Conservation (phyloP, 2,888 invertebrate genomes). For the Macroteleia sp. region DNA sequence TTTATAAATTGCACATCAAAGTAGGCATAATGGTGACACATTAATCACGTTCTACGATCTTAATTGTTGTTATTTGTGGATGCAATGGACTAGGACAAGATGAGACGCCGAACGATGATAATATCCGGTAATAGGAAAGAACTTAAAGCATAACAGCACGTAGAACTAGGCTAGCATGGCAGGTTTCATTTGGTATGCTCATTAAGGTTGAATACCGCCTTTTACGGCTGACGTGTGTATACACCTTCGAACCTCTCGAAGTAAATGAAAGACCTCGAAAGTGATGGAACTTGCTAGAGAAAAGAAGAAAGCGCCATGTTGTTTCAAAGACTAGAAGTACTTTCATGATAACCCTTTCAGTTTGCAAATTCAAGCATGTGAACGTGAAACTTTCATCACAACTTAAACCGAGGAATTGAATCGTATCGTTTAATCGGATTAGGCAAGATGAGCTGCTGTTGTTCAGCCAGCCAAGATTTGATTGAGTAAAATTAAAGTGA, state of each 20-base stretch:
- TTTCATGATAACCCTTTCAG: constrained; percentile 40
- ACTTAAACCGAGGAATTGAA: constrained; percentile 9
- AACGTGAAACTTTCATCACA: constrained; percentile 7
- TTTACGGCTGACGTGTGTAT: constrained; percentile 43
- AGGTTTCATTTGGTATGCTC: constrained; percentile 45
- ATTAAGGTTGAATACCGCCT: constrained; percentile 51
- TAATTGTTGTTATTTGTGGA: constrained; percentile 40
- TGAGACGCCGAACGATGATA: constrained; percentile 44
- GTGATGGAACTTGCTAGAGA: constrained; percentile 14
- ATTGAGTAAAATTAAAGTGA: constrained; percentile 28
- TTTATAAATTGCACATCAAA: constrained; percentile 19
- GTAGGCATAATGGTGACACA: constrained; percentile 23
- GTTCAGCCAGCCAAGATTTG: constrained; percentile 19
- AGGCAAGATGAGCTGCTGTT: constrained; percentile 14
- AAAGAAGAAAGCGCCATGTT: constrained; percentile 27
- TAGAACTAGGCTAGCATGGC: constrained; percentile 52
- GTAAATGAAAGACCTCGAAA: constrained; percentile 26
- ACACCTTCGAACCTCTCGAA: no score
- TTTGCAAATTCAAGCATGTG: constrained; percentile 29
- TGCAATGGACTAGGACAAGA: constrained; percentile 39
- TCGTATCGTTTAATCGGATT: constrained; percentile 36
- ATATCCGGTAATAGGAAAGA: constrained; percentile 36
- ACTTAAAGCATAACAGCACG: constrained; percentile 28
- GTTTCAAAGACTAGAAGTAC: constrained; percentile 5
- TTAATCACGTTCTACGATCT: constrained; percentile 47